Base-by-base conservation (phyloP, 2,888 invertebrate species). In the Drosophila niveifrons region DNA sequence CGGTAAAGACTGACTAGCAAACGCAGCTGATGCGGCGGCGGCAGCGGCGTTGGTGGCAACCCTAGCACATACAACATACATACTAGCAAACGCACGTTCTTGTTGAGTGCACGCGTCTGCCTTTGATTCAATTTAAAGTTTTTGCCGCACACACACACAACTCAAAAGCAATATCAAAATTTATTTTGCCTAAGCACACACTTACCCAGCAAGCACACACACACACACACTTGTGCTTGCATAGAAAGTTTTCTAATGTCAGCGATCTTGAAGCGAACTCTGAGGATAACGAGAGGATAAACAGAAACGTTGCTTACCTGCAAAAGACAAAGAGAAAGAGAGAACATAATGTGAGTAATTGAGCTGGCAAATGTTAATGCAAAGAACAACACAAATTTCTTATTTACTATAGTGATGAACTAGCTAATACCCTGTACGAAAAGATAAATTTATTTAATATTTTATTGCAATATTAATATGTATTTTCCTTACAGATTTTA, bases 81-180 rank as follows among this genome's bases (percentile, higher is more conserved):
- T 4, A 29, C 44, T 4, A 28, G 13, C 28, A 28, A 3, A 2
- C 9, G 3, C 10, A 13, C 13, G 34, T 36, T n/a, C 11, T 18
- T 44, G 44, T 17, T 17, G 11, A n/a, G 18, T 31, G n/a, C 29
- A 44, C 13, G 56, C 29, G 58, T 50, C 56, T 56, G 48, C 47
- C 66, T 75, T 71, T 89, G 87, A 89, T 85, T 82, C 70, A 81
- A 85, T 89, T 79, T 89, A 66, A 67, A 84, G 76, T 81, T 83
- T 74, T 46, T 41, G 41, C 62, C 46, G 10, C 44, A 15, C 56
- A 23, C 44, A 15, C 56, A 23, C 34, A 29, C 53, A 44, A 11
- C 31, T 17, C 15, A 57, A 66, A 71, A 58, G 55, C 68, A 61
- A 71, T 70, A 71, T 67, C 43, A 71, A 71, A 77, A 88, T 85